Evolutionary conservation across 35 echinoderm and acorn worm species (phyloP).

Genomic region (Strongylocentrotus purpuratus): DNA sequence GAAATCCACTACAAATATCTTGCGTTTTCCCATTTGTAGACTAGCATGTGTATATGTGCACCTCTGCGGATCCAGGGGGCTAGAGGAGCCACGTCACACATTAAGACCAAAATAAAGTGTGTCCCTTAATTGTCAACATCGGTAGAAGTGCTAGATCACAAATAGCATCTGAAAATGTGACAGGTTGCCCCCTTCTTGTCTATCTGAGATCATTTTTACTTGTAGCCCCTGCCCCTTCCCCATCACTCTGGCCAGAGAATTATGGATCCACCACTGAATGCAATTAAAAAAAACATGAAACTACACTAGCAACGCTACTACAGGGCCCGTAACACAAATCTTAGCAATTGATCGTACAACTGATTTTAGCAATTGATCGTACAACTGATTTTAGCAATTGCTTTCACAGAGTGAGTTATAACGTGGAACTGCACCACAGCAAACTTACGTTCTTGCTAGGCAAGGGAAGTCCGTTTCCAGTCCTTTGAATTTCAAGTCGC

Average conservation of each 20-base stretch:
- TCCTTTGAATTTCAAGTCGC: constrained; percentile 81
- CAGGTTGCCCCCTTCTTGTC: background rate
- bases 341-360: background rate
- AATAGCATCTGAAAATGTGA: no score
- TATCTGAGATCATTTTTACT: background rate
- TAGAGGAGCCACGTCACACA: no score
- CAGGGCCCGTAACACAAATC: background rate
- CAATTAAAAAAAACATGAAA: no score
- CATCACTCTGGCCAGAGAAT: background rate
- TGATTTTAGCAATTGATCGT: background rate
- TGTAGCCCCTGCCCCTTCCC: background rate
- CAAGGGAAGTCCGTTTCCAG: constrained; percentile 85
- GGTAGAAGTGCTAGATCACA: no score
- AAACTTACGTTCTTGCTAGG: constrained; percentile 75
- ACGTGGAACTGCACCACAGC: background rate
- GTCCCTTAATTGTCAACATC: no score
- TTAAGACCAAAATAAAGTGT: no score
- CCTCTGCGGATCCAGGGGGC: no score
- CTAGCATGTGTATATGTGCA: no score
- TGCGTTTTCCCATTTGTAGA: no score
- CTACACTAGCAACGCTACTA: no score
- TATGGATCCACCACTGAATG: background rate
- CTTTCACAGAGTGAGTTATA: background rate
- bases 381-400: background rate
- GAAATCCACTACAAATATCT: no score